These are phyloP conservation scores for Heliconius hewitsoni DNA, from an alignment of 1,140 invertebrate species.

Conservation along the genomic window DNA sequence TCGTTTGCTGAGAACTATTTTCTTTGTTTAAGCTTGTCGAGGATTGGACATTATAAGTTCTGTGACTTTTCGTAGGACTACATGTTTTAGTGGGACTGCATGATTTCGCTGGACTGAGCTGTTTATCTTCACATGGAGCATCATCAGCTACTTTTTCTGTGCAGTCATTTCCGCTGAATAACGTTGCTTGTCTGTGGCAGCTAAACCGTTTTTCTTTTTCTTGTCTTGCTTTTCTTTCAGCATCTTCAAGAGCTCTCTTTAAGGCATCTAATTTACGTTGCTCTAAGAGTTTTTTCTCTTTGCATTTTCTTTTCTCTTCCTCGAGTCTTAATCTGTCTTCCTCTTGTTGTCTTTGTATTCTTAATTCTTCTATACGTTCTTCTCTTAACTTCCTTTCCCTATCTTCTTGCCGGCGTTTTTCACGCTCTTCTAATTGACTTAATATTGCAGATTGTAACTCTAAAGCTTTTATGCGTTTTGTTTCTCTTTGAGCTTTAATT, in stretches of 20 bases:
- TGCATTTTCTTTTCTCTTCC: conserved; percentile 81
- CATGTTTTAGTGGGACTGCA: conserved; percentile 56
- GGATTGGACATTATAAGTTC: conserved; percentile 72
- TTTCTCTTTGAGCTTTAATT: conserved; percentile 85
- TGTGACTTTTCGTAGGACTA: conserved; percentile 68
- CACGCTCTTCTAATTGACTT: conserved; percentile 87
- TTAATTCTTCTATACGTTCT: conserved; percentile 85
- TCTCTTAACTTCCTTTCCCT: conserved; percentile 83
- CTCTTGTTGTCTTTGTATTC: conserved; percentile 85
- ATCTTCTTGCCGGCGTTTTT: conserved; percentile 85
- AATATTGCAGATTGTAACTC: conserved; percentile 88
- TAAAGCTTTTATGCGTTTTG: conserved; percentile 85
- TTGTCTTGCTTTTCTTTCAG: conserved; percentile 82
- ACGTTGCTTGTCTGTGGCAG: conserved; percentile 57
- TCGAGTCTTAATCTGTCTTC: conserved; percentile 83
- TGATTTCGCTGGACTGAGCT: conserved; percentile 49
- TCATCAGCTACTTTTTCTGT: conserved; percentile 28
- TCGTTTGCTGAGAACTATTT: conserved; percentile 64
- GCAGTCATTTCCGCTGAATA: conserved; percentile 42
- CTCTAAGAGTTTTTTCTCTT: conserved; percentile 84
- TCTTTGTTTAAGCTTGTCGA: conserved; percentile 69
- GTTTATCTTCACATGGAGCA: conserved; percentile 21
- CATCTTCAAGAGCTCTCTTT: conserved; percentile 83
- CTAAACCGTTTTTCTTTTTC: conserved; percentile 81
- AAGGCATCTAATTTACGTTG: conserved; percentile 83